phyloP scores from a whole-genome alignment of 2,888 invertebrate genomes.

The Lordiphosa andalusiaca region DNA sequence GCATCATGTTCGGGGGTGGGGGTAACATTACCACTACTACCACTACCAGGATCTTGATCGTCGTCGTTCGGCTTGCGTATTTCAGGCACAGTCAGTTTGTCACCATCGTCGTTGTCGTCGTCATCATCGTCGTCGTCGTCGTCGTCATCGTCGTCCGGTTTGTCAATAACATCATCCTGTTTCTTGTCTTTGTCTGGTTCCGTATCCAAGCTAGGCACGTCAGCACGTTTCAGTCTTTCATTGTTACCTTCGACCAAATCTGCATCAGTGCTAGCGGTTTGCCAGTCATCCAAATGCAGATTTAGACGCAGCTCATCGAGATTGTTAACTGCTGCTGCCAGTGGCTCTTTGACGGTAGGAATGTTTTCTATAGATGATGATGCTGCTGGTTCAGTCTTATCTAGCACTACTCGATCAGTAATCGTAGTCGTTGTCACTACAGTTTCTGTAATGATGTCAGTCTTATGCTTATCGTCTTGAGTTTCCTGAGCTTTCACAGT shows the following conservation, averaged over 20 bases:
- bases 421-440: slow-evolving; percentile 60
- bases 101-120: slow-evolving; percentile 78
- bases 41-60: slow-evolving; percentile 84
- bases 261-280: slow-evolving; percentile 36
- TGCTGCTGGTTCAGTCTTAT: slow-evolving; percentile 69
- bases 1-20: slow-evolving; percentile 68
- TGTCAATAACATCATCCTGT: slow-evolving; percentile 45
- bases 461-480: slow-evolving; percentile 67
- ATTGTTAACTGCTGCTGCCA: slow-evolving; percentile 27
- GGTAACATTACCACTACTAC: slow-evolving; percentile 81
- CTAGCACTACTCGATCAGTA: slow-evolving; percentile 57
- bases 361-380: slow-evolving; percentile 61
- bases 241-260: slow-evolving; percentile 40
- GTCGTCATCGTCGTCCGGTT: slow-evolving; percentile 79
- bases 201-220: slow-evolving; percentile 34
- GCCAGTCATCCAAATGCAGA: slow-evolving; percentile 71
- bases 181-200: slow-evolving; percentile 57
- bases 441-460: slow-evolving; percentile 67
- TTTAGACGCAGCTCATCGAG: slow-evolving; percentile 55
- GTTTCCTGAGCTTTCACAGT: slow-evolving; percentile 58
- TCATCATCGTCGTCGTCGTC: slow-evolving; percentile 84
- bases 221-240: slow-evolving; percentile 47
- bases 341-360: slow-evolving; percentile 47
- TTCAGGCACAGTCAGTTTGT: slow-evolving; percentile 72
- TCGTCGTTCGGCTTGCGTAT: slow-evolving; percentile 75